These are phyloP conservation scores for Ophion slaviceki DNA, from an alignment of 2,888 invertebrate genomes.

Conservation along the genomic window DNA sequence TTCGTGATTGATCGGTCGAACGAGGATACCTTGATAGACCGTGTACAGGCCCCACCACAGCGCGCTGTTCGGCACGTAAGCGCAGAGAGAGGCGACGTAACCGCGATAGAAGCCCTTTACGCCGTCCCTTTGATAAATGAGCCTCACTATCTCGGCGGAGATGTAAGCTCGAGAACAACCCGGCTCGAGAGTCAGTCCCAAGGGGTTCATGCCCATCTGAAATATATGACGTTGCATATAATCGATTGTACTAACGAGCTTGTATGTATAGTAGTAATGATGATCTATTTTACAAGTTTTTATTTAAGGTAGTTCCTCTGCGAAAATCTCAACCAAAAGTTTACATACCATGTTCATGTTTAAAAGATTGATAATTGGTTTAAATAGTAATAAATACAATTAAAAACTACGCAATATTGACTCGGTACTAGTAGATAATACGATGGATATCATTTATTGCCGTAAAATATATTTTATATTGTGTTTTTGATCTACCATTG, in stretches of 20 bases:
- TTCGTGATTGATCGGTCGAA: neutral
- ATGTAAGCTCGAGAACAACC: constrained; percentile 88
- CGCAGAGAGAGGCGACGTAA: constrained; percentile 95
- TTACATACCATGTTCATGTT: too few species aligned
- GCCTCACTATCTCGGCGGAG: constrained; percentile 90
- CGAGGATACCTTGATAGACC: constrained; percentile 91
- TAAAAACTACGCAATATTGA: too few species aligned
- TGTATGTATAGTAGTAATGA: too few species aligned
- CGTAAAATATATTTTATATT: too few species aligned
- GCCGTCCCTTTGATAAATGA: constrained; percentile 93
- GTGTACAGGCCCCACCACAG: constrained; percentile 99
- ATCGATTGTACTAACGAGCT: neutral
- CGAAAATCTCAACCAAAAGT: too few species aligned
- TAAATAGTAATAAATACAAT: too few species aligned
- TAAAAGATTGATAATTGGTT: too few species aligned
- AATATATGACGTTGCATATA: constrained; percentile 57
- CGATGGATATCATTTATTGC: too few species aligned
- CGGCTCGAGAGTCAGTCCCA: constrained; percentile 88
- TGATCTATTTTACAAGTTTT: too few species aligned
- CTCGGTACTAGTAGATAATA: too few species aligned
- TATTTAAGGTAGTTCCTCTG: too few species aligned
- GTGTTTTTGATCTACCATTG: too few species aligned
- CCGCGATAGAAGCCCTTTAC: constrained; percentile 96
- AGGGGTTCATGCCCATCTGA: constrained; percentile 88
- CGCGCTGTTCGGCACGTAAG: constrained; percentile 98